Evolutionary conservation across 2,113 vertebrate species (phyloP).

Genomic region (Scopus umbretta): DNA sequence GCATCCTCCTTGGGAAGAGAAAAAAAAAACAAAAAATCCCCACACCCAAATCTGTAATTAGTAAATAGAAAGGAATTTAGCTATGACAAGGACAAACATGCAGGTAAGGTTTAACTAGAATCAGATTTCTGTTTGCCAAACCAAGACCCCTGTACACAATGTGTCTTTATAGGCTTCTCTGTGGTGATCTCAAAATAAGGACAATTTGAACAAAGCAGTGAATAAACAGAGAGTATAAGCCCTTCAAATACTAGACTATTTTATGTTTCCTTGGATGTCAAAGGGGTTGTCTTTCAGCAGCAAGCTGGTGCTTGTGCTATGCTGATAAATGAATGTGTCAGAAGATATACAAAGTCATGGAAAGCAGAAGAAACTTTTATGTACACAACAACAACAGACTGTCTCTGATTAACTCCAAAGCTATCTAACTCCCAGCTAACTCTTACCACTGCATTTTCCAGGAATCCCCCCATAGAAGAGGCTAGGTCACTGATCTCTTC

Average conservation of each 20-base stretch:
- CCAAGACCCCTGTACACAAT: fast-evolving
- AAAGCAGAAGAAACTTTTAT: not conserved
- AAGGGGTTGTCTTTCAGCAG: not conserved
- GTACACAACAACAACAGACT: not conserved
- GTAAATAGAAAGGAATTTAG: not conserved
- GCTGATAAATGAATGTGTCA: not conserved
- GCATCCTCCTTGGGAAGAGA: conserved; percentile 84
- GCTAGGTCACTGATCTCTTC: not conserved
- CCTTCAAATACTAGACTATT: not conserved
- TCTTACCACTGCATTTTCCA: not conserved
- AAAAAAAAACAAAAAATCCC: not conserved
- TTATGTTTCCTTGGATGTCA: not conserved
- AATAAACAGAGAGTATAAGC: not conserved
- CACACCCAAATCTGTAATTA: not conserved
- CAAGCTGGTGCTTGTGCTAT: not conserved
- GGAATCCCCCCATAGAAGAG: not conserved
- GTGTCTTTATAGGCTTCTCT: not conserved
- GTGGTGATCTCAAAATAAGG: not conserved
- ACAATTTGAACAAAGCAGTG: not conserved
- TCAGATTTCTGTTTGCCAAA: not conserved
- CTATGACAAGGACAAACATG: not conserved
- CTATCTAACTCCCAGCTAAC: not conserved
- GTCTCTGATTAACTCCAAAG: not conserved
- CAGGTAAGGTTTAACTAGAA: not conserved
- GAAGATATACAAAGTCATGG: not conserved